Evolutionary conservation across 2,797 vertebrate species (phyloP).

Genomic region (Cichlasoma orientale): DNA sequence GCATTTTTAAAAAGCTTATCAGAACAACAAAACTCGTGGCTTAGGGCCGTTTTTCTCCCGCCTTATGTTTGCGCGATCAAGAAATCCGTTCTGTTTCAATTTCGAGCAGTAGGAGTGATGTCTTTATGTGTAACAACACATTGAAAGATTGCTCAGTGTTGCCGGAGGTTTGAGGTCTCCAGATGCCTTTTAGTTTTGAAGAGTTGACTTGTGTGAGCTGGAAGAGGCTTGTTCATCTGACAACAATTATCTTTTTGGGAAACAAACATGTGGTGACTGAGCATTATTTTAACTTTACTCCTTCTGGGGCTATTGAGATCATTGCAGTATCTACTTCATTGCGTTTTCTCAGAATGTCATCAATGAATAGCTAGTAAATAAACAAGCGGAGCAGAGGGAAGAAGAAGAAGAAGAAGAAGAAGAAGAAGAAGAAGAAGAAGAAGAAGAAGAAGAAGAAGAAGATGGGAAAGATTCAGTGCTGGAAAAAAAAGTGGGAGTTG

Average conservation of each 20-base stretch:
- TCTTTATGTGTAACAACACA: constrained; percentile 49
- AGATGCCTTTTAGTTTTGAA: constrained; percentile 27
- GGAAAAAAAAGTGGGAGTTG: constrained; percentile 15
- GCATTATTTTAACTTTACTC: constrained; percentile 62
- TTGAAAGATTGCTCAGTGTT: constrained; percentile 31
- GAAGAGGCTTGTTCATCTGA: constrained; percentile 64
- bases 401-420: not conserved
- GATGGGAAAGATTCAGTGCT: not conserved
- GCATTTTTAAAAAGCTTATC: not conserved
- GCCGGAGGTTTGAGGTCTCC: constrained; percentile 47
- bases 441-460: not conserved
- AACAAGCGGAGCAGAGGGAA: constrained; percentile 44
- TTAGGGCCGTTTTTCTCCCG: constrained; percentile 17
- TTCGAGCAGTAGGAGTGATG: constrained; percentile 35
- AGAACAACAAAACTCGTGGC: constrained; percentile 1
- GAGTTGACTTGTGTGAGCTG: constrained; percentile 45
- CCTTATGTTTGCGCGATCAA: constrained; percentile 33
- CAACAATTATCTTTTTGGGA: constrained; percentile 66
- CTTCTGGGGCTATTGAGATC: constrained; percentile 34
- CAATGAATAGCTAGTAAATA: constrained; percentile 26
- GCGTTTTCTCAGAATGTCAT: constrained; percentile 38
- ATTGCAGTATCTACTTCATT: constrained; percentile 27
- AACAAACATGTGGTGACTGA: constrained; percentile 68
- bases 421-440: not conserved
- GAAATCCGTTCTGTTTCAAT: constrained; percentile 40